Conservation (phyloP, 2,113 vertebrate genomes). For the Hystrix cristata region DNA sequence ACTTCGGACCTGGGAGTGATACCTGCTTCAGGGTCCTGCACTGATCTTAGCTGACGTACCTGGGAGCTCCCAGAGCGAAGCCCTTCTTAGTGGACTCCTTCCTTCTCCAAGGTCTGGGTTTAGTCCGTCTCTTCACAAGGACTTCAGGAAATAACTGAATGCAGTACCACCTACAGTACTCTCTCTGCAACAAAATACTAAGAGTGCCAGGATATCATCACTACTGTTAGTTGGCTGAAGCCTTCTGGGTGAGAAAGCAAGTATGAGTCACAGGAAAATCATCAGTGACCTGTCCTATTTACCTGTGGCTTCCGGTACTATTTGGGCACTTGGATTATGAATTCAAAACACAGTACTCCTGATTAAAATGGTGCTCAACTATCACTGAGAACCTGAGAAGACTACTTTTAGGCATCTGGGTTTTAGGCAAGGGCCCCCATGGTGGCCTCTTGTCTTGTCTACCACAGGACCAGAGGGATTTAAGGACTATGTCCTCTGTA, state of each 20-base stretch:
- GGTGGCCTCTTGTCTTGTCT: background rate
- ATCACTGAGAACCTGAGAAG: background rate
- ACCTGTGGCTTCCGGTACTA: background rate
- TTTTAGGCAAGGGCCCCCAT: background rate
- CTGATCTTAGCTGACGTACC: background rate
- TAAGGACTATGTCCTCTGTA: background rate
- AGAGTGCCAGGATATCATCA: constrained; percentile 9
- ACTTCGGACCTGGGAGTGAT: constrained; percentile 16
- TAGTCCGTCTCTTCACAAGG: background rate
- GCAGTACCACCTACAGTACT: background rate
- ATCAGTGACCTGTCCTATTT: background rate
- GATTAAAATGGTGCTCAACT: background rate
- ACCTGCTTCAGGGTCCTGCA: background rate
- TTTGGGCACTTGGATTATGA: constrained; percentile 36
- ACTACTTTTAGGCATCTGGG: background rate
- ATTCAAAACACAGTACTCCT: constrained; percentile 11
- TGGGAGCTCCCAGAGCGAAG: constrained; percentile 32
- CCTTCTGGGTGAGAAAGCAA: constrained; percentile 9
- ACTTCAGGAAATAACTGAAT: constrained; percentile 24
- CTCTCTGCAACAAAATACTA: background rate
- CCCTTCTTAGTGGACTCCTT: constrained; percentile 4
- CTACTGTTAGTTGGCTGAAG: background rate
- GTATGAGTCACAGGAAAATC: background rate
- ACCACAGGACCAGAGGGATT: background rate
- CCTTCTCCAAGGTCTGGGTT: background rate